phyloP scores from a whole-genome alignment of 2,113 vertebrate genomes.

The Indicator indicator region DNA sequence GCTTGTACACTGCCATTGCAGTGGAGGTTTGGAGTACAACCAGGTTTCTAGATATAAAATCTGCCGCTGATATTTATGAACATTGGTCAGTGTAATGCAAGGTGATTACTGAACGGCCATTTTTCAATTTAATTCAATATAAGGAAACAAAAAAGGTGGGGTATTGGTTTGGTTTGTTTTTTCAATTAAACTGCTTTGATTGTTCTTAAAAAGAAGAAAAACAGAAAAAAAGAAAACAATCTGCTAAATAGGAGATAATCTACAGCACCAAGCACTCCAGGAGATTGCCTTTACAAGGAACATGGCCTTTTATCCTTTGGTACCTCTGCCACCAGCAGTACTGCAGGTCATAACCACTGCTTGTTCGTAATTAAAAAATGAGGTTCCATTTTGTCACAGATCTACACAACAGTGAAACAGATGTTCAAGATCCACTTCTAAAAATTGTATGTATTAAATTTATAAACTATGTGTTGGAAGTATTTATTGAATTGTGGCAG shows the following conservation, averaged over 20 bases:
- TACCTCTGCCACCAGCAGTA: background rate
- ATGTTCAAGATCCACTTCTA: background rate
- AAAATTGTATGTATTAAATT: background rate
- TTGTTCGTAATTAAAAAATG: background rate
- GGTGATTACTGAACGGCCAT: background rate
- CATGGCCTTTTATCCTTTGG: background rate
- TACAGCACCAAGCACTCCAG: background rate
- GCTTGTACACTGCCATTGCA: rapidly evolving
- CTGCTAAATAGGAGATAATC: background rate
- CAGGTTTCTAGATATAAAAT: background rate
- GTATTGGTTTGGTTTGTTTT: background rate
- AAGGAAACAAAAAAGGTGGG: background rate
- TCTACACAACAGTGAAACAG: background rate
- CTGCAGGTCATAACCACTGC: background rate
- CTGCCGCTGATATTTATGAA: background rate
- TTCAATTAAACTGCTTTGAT: background rate
- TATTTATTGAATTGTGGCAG: background rate
- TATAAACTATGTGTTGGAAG: background rate
- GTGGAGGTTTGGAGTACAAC: background rate
- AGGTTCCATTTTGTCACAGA: background rate
- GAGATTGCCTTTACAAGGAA: background rate
- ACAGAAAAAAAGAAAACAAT: background rate
- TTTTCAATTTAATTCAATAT: background rate
- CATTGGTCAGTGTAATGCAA: background rate
- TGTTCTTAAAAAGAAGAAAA: background rate